Evolutionary conservation across 2,888 invertebrate genomes (phyloP), one percentile per base, ranked within the genome.

Genomic region (Drosophila dives): DNA sequence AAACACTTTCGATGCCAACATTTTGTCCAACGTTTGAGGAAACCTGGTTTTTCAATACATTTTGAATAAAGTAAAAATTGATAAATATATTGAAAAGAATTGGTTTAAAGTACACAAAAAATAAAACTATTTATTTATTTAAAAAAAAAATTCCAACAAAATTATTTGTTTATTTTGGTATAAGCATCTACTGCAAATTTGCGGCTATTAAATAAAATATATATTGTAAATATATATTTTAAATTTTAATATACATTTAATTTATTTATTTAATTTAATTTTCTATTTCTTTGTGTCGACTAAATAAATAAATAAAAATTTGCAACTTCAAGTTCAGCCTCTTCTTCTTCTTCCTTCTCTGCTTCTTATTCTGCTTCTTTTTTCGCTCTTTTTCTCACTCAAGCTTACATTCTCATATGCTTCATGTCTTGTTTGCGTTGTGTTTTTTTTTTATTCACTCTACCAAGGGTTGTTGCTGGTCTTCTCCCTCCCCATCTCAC

Each of bases 351-450:
- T 29, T 40, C 17, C 4, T 2, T 8, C 15, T 23, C 23, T 23
- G 23, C 8, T 45, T 45, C 23, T 8, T 45, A 1, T 45, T 45
- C 15, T 23, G 7, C 38, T 8, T 4, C 38, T 3, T 3, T 15
- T 23, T 45, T 29, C 29, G 7, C 45, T 23, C 23, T 15, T 1
- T 23, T 15, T 4, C 45, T 15, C 15, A 45, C 7, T 0, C 3
- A 2, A 23, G 45, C 45, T 45, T 45, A 2, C 15, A 45, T 7
- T 45, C 45, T 45, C 45, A 45, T 45, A 45, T 45, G 45, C 15
- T 23, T 45, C 45, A 23, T 23, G 45, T 45, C 45, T 45, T 45
- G 45, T 45, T 45, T 45, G 45, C 23, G 45, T 29, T 29, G 45
- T 45, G 23, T 45, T 45, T 45, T 23, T 17, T 12, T n/a, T 45